Percentiles rank a stretch among this genome's conserved stretches.
Evolutionary conservation across 2,888 invertebrate genomes (phyloP).

Genomic region (Gerris lacustris): DNA sequence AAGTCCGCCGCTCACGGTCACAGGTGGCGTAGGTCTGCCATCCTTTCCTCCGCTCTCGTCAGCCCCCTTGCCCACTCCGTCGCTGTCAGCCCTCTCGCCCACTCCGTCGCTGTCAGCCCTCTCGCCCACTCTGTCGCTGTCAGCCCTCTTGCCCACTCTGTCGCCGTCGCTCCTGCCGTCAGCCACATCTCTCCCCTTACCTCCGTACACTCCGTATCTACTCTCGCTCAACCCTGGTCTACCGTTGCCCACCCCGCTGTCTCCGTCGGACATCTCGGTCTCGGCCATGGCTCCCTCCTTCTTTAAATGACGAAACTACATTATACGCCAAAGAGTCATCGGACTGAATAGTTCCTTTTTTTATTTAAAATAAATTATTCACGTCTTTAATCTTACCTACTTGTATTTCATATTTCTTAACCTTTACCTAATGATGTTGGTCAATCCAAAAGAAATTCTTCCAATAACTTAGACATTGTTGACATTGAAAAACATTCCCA

Average conservation of each 20-base stretch:
- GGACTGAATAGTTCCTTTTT: neutral
- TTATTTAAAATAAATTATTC: too few species aligned
- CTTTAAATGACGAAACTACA: neutral
- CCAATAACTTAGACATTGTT: too few species aligned
- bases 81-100: neutral
- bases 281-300: neutral
- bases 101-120: neutral
- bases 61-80: too few species aligned
- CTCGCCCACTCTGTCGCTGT: neutral
- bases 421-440: too few species aligned
- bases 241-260: too few species aligned
- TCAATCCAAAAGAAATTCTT: too few species aligned
- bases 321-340: neutral
- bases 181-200: neutral
- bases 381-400: too few species aligned
- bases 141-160: neutral
- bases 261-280: neutral
- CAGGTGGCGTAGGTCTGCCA: neutral
- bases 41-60: too few species aligned
- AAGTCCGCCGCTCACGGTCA: constrained; percentile 16
- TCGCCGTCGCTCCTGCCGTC: neutral
- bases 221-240: too few species aligned
- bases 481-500: too few species aligned
- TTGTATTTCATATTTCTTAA: too few species aligned
- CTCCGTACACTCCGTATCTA: too few species aligned